phyloP scores from a whole-genome alignment of 2,113 vertebrate species.

The Pseudolaguvia tuberculata region DNA sequence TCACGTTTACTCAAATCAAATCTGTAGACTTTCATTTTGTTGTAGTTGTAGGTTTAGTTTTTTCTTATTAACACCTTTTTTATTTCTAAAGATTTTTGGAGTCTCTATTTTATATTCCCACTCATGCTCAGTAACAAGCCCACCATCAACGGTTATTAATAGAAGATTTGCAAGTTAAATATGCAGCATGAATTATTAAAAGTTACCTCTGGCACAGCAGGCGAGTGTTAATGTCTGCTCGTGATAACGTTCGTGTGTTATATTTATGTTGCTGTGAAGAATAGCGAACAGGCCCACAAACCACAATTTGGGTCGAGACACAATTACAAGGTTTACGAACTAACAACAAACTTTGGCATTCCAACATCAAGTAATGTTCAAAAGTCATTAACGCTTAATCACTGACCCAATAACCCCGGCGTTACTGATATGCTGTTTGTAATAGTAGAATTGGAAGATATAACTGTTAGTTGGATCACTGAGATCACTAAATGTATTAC shows the following conservation, averaged over 20 bases:
- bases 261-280: conserved; percentile 6
- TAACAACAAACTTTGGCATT: neutral
- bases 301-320: neutral
- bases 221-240: conserved; percentile 12
- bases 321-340: neutral
- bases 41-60: too few relatives aligned
- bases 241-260: conserved; percentile 21
- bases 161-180: conserved; percentile 41
- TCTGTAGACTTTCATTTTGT: neutral
- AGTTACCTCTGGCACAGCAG: conserved; percentile 24
- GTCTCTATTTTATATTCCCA: neutral
- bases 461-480: neutral
- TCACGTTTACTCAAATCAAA: neutral
- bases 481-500: too few relatives aligned
- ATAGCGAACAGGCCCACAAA: conserved; percentile 4
- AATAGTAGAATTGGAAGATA: neutral
- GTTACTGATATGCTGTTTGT: neutral
- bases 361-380: neutral
- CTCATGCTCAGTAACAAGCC: conserved; percentile 1
- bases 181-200: conserved; percentile 36
- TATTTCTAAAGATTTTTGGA: neutral
- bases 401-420: neutral
- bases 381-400: too few relatives aligned
- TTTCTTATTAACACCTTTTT: neutral
- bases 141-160: conserved; percentile 32